Percentiles rank a stretch among this genome's conserved stretches.
These are phyloP conservation scores for Platalea minor DNA, from an alignment of 2,797 vertebrate species.

Conservation along the genomic window DNA sequence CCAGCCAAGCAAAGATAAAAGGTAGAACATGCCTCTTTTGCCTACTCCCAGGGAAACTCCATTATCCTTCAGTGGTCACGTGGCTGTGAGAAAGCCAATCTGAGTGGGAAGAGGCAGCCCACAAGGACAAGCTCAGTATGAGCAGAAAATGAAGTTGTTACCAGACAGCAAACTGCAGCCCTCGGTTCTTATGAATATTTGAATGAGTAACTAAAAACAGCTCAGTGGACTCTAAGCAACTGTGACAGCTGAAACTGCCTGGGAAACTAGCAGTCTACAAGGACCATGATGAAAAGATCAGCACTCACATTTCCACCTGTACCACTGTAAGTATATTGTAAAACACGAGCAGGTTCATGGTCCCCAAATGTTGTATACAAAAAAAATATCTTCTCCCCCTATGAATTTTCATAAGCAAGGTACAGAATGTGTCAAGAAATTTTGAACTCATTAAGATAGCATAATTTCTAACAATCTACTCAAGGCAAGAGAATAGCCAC, in stretches of 20 bases:
- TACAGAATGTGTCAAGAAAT: constrained; percentile 21
- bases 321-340: neutral
- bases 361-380: neutral
- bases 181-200: constrained; percentile 90
- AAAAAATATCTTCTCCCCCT: neutral
- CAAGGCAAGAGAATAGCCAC: constrained; percentile 25
- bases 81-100: constrained; percentile 59
- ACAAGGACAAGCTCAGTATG: constrained; percentile 68
- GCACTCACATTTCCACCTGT: constrained; percentile 4
- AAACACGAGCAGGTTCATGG: neutral
- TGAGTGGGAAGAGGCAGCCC: constrained; percentile 41
- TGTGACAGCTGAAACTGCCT: constrained; percentile 87
- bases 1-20: constrained; percentile 80
- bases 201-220: constrained; percentile 88
- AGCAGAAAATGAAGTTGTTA: constrained; percentile 82
- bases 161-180: constrained; percentile 79
- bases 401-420: constrained; percentile 36
- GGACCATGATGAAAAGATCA: constrained; percentile 67
- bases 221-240: constrained; percentile 82
- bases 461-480: constrained; percentile 56
- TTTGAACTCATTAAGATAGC: constrained; percentile 57
- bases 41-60: constrained; percentile 74
- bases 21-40: constrained; percentile 68
- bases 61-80: constrained; percentile 74
- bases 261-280: constrained; percentile 71